Percentiles rank a stretch among this genome's conserved stretches.
phyloP scores from a whole-genome alignment of 2,888 invertebrate genomes.

The Geotrupes spiniger region DNA sequence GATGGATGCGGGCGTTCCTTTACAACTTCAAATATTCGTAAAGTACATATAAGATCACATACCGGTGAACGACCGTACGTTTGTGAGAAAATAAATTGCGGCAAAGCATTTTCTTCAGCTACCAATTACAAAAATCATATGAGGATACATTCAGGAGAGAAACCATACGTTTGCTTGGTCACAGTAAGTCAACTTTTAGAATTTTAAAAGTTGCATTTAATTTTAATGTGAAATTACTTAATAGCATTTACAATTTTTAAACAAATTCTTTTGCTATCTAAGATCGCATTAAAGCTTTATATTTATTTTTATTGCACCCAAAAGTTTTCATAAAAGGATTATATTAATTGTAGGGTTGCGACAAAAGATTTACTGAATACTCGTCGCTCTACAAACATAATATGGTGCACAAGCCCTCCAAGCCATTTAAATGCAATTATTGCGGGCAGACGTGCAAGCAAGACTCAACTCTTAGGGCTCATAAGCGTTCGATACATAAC shows the following conservation, averaged over 20 bases:
- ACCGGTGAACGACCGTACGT: slow-evolving; percentile 66
- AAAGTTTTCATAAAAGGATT: no score
- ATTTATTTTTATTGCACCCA: no score
- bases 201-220: no score
- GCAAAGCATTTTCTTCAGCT: slow-evolving; percentile 63
- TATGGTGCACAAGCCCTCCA: slow-evolving; percentile 59
- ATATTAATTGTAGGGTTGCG: slow-evolving; percentile 60
- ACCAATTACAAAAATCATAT: slow-evolving; percentile 69
- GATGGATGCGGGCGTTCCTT: slow-evolving; percentile 63
- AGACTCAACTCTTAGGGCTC: slow-evolving; percentile 60
- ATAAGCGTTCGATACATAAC: slow-evolving; percentile 59
- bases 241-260: no score
- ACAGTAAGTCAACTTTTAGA: slow-evolving; percentile 45
- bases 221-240: no score
- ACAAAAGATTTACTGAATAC: slow-evolving; percentile 66
- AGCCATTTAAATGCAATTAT: slow-evolving; percentile 58
- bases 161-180: slow-evolving; percentile 62
- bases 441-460: slow-evolving; percentile 61
- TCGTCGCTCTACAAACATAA: slow-evolving; percentile 68
- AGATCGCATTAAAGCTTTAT: no score
- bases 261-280: no score
- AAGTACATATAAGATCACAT: slow-evolving; percentile 65
- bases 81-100: slow-evolving; percentile 58
- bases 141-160: slow-evolving; percentile 67
- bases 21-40: slow-evolving; percentile 67